A percentile compares a stretch with the other conserved stretches of the same genome.
Conservation (phyloP, 2,888 invertebrate species). For the Eristalis arbustorum region DNA sequence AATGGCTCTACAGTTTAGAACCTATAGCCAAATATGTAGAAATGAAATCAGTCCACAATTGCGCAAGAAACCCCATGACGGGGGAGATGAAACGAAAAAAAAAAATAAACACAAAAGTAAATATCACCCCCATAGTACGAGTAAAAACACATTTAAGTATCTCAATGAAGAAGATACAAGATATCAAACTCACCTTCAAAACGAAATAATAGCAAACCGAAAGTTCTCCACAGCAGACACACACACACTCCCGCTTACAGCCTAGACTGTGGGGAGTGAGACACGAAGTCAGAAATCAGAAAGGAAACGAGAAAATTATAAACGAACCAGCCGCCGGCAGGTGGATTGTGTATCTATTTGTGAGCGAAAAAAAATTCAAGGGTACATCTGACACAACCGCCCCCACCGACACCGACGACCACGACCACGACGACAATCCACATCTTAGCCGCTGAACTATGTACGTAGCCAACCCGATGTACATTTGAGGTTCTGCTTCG, state of each 20-base stretch:
- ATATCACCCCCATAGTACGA: constrained; percentile 26
- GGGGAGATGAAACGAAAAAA: too few species aligned
- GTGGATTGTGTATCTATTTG: constrained; percentile 20
- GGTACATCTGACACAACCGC: constrained; percentile 22
- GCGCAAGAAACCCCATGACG: constrained; percentile 25
- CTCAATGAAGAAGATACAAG: constrained; percentile 36
- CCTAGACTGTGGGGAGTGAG: background rate
- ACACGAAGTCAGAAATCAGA: background rate
- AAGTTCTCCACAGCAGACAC: background rate
- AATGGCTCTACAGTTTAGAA: background rate
- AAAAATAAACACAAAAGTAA: constrained; percentile 22
- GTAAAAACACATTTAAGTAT: background rate
- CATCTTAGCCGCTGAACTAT: background rate
- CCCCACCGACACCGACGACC: background rate
- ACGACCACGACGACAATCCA: background rate
- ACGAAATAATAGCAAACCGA: constrained; percentile 12
- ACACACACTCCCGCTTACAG: too few species aligned
- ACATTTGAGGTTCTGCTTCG: constrained; percentile 8
- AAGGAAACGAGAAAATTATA: constrained; percentile 21
- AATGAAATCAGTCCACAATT: constrained; percentile 28
- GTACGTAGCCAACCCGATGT: background rate
- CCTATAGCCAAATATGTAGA: constrained; percentile 10
- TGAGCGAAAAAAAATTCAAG: constrained; percentile 33
- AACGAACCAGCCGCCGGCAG: constrained; percentile 23
- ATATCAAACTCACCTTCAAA: constrained; percentile 12